Base-by-base conservation (phyloP, 2,797 vertebrate species). In the Phataginus tetradactyla region DNA sequence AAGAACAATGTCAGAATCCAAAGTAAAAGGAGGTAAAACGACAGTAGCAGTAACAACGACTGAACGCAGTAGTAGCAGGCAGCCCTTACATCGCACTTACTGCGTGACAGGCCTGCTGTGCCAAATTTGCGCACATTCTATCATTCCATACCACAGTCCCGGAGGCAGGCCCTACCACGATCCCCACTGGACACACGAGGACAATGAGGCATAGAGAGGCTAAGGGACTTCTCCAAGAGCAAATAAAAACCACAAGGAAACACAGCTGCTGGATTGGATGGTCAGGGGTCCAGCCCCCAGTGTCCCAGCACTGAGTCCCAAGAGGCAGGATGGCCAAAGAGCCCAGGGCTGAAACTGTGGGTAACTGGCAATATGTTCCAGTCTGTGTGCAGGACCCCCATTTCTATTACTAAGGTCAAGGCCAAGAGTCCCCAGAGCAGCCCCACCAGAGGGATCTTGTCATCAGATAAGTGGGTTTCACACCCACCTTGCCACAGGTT, bases 371-470 rank as follows among this genome's bases (percentile, higher is more conserved):
- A 79, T 32, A 42, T 45, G 84, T 69, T 32, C 5, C 53, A 69
- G 21, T 32, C 10, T 21, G 11, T 5, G 1, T 10, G 0, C 34
- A 61, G 85, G 25, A 45, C 29, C 29, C 69, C 39, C 11, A 4
- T 42, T 78, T 68, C 49, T 5, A 17, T 61, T 45, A 10, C 39
- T 42, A 71, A 25, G 25, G 10, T 90, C 89, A 39, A 18, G 39
- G 42, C n/a, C 20, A 13, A 63, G 59, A 42, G 45, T 42, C 51
- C 12, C 7, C 3, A 0, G 12, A 71, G 34, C 0, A 0, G n/a
- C 23, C 42, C 11, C 25, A 15, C 68, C 32, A 55, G 45, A 66
- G n/a, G 1, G 10, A 59, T 9, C 8, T 5, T 23, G 10, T 27
- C 37, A 17, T 39, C 23, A 15, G 63, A 10, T 5, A 45, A 53